Evolutionary conservation across 2,888 invertebrate genomes (phyloP), one percentile per base, ranked within the genome.

Genomic region (Eulithis testata): DNA sequence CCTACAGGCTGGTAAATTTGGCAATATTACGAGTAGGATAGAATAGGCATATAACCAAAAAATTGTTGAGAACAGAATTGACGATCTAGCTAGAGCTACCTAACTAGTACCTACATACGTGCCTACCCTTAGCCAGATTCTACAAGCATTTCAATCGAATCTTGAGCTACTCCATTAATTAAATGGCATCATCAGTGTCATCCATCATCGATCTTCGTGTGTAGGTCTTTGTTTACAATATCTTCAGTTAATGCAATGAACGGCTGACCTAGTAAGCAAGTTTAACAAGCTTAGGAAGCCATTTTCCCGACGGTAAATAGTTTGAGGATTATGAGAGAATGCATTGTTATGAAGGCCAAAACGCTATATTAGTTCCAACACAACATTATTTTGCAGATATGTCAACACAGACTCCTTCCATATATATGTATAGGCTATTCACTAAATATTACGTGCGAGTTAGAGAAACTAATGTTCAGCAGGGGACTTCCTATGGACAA

Each of bases 251-350:
- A 67, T 69, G 40, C 55, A 67, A 64, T 67, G 71, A 72, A 65
- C 70, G 56, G 74, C 65, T 72, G 76, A 76, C 71, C 74, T 66
- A 68, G 66, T 74, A 73, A 74, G 69, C 71, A 64, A 65, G 66
- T 73, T 73, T 81, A 80, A 80, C 76, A 72, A 77, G 76, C 73
- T 77, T 79, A 77, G 71, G 72, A 74, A 77, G 74, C 74, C 74
- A 80, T 81, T 76, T 77, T 74, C 70, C 68, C 71, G 62, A 69
- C 65, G 68, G 63, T 66, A 69, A 74, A 76, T 59, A 59, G 73
- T 45, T 62, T 7, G 57, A 58, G 53, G 58, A 65, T 61, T 65
- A 65, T 54, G 54, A 49, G 54, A 60, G 54, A 60, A 59, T 12
- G 59, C 50, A 5, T 12, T 12, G 47, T 57, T 57, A 47, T 4